Evolutionary conservation across 1,140 invertebrate species (phyloP), one percentile per base, ranked within the genome.

Genomic region (Oscheius sp.): DNA sequence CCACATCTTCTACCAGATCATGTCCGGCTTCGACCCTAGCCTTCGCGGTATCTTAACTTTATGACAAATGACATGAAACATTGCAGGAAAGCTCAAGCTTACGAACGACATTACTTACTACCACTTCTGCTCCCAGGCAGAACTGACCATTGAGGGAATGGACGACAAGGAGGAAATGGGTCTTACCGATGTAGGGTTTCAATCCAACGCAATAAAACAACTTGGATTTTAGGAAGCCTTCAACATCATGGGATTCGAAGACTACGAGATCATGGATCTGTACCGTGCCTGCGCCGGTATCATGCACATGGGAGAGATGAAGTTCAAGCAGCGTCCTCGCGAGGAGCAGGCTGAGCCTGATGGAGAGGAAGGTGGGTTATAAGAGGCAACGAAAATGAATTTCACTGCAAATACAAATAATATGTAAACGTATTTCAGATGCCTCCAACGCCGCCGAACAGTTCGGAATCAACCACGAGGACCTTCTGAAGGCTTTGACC

Each of bases 1-100:
- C 90, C 97, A 99, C 88, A 99, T 99, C 87, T 99, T 99, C 93
- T 99, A 99, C 90, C 97, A 99, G 87, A 91, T 99, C 84, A 95
- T 97, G 92, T 98, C 95, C 81, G 93, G 93, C 74, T 89, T 92
- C 76, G 91, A 97, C 58, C 80, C 89, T 45, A 90, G 89, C 79
- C 87, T 96, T 13, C 90, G 86, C 91, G 73, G n/a, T n/a, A n/a
- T n/a, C n/a, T n/a, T n/a, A n/a, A n/a, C n/a, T n/a, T n/a, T n/a
- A n/a, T n/a, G 42, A 26, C 68, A 73, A 73, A 29, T 34, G 34
- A 10, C 38, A 65, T 62, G 4, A 4, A 46, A 34, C n/a, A n/a
- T n/a, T n/a, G n/a, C n/a, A n/a, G n/a, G 46, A 52, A 81, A 84
- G 63, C 71, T 83, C 20, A 73, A 84, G 35, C 78, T 83, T n/a